Evolutionary conservation across 2,888 invertebrate species (phyloP), one percentile per base, ranked within the genome.

Genomic region (Julus scandinavius): DNA sequence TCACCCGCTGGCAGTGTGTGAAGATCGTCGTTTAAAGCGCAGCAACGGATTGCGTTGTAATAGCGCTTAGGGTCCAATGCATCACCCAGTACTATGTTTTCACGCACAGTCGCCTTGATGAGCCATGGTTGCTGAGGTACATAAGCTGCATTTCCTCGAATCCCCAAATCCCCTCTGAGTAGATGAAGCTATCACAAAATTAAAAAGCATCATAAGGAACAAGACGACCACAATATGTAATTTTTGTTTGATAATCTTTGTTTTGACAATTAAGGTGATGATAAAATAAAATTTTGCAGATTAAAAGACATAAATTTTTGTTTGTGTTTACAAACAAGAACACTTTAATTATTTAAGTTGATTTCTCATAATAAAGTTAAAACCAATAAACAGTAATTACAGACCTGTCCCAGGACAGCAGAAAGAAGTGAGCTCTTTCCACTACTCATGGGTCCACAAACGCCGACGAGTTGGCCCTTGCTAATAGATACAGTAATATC

Each of bases 391-490:
- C 72, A 9, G 29, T 29, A 2, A 54, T 20, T 38, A 49, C 63
- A 84, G 45, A 94, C 91, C 90, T 94, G 94, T 41, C 94, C 94
- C 13, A 94, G 91, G 41, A 93, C 91, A 3, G 94, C 93, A 63
- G 93, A 92, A 15, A 94, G 90, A 6, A 94, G 91, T 9, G 94
- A 94, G 29, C 93, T 93, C 90, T 94, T 94, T 63, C 94, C 94
- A 90, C 93, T 93, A 83, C 94, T 94, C 3, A 94, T 93, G 17
- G 92, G 91, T 0, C 94, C 94, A 90, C 94, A 94, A 87, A 94
- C 92, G 20, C 94, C 94, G 88, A 94, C 91, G 80, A 94, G 91
- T 89, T 92, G 92, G 17, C 93, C 93, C 92, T 93, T 88, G n/a
- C 50, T 49, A 3, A 88, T 38, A 1, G 50, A n/a, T 0, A 88